Conservation (phyloP, 2,113 vertebrate genomes). For the Rafetus swinhoei region DNA sequence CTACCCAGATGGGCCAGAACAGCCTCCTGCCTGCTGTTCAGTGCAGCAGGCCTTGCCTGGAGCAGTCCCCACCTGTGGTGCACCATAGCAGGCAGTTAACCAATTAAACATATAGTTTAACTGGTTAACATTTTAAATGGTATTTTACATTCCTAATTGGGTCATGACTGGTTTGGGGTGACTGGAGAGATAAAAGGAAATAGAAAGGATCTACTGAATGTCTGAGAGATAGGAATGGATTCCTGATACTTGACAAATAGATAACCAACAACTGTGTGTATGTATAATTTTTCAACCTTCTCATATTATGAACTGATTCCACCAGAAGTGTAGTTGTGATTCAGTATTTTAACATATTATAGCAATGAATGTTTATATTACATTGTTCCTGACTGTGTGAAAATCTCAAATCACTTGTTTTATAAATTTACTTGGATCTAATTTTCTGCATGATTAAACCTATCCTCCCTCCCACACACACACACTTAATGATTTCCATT, state of each 20-base stretch:
- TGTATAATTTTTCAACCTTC: background rate
- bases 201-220: background rate
- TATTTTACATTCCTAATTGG: background rate
- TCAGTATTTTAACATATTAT: background rate
- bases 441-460: background rate
- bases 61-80: too few relatives aligned
- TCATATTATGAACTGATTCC: background rate
- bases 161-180: background rate
- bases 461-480: too few relatives aligned
- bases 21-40: too few relatives aligned
- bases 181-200: background rate
- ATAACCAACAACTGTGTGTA: background rate
- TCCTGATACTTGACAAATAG: background rate
- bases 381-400: background rate
- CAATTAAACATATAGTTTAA: too few relatives aligned
- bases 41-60: too few relatives aligned
- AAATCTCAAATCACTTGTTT: background rate
- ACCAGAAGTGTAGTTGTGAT: background rate
- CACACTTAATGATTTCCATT: background rate
- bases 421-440: background rate
- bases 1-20: too few relatives aligned
- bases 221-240: background rate
- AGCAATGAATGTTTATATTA: background rate
- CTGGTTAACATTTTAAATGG: too few relatives aligned
- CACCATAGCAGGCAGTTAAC: too few relatives aligned